Percentiles rank a stretch among this genome's conserved stretches.
phyloP scores from a whole-genome alignment of 2,797 vertebrate genomes.

The Discoglossus pictus region DNA sequence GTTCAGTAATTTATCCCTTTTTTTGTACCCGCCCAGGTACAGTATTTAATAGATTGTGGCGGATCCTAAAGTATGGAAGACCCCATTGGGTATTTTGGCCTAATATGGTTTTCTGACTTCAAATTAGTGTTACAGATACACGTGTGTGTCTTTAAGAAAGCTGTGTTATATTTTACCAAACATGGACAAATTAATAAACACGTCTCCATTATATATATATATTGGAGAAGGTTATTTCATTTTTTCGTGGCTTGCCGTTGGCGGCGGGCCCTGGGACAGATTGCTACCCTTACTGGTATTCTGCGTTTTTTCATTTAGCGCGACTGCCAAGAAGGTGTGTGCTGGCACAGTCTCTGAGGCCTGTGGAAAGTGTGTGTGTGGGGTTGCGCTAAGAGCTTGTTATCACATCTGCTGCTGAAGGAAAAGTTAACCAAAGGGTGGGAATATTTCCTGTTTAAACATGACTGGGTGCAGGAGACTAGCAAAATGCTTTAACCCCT shows the following conservation, averaged over 20 bases:
- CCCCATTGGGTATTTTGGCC: too few relatives aligned
- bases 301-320: constrained; percentile 4
- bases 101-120: too few relatives aligned
- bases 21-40: too few relatives aligned
- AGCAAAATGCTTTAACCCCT: constrained; percentile 35
- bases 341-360: constrained; percentile 35
- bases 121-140: too few relatives aligned
- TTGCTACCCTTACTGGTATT: constrained; percentile 19
- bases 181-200: too few relatives aligned
- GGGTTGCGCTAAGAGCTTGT: constrained; percentile 36
- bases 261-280: constrained; percentile 2
- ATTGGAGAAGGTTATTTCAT: neutral
- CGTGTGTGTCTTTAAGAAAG: too few relatives aligned
- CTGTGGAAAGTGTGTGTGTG: constrained; percentile 36
- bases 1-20: too few relatives aligned
- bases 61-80: too few relatives aligned
- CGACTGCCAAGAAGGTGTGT: constrained; percentile 31
- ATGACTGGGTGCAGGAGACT: constrained; percentile 28
- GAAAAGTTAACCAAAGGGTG: constrained; percentile 40
- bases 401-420: constrained; percentile 48
- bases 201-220: constrained; percentile 54
- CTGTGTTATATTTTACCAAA: too few relatives aligned
- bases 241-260: constrained; percentile 4
- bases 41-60: too few relatives aligned
- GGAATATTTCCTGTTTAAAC: constrained; percentile 52